Percentiles rank a stretch among this genome's conserved stretches.
Evolutionary conservation across 2,888 invertebrate species (phyloP).

Genomic region (Himalopsyche japonica): DNA sequence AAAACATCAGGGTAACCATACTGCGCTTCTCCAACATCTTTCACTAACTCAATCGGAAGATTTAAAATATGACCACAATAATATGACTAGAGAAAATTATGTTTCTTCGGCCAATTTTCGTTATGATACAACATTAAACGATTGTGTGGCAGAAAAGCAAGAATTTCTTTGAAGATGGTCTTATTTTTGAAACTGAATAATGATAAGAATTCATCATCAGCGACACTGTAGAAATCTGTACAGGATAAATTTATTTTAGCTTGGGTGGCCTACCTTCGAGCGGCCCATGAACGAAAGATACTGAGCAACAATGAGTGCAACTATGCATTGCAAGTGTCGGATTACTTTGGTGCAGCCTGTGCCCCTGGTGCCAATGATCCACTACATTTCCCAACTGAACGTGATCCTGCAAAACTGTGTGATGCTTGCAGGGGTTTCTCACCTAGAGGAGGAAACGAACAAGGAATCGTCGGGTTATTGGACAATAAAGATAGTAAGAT

Average conservation of each 20-base stretch:
- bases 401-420: slow-evolving; percentile 46
- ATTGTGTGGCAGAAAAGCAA: too few relatives aligned
- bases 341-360: slow-evolving; percentile 63
- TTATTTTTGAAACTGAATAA: too few relatives aligned
- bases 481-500: not conserved
- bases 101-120: too few relatives aligned
- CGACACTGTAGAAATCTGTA: too few relatives aligned
- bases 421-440: slow-evolving; percentile 42
- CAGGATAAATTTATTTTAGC: slow-evolving; percentile 47
- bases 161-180: too few relatives aligned
- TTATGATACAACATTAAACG: too few relatives aligned
- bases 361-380: slow-evolving; percentile 63
- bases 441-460: slow-evolving; percentile 24
- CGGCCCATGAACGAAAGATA: slow-evolving; percentile 55
- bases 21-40: too few relatives aligned
- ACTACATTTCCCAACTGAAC: slow-evolving; percentile 50
- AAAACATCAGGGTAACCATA: too few relatives aligned
- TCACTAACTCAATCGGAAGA: too few relatives aligned
- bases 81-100: too few relatives aligned
- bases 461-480: slow-evolving; percentile 26
- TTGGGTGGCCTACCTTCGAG: slow-evolving; percentile 65
- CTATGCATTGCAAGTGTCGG: slow-evolving; percentile 59
- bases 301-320: slow-evolving; percentile 58
- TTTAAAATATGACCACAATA: too few relatives aligned
- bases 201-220: too few relatives aligned